Evolutionary conservation across 2,797 vertebrate species (phyloP).

Genomic region (Chaetophractus vellerosus): DNA sequence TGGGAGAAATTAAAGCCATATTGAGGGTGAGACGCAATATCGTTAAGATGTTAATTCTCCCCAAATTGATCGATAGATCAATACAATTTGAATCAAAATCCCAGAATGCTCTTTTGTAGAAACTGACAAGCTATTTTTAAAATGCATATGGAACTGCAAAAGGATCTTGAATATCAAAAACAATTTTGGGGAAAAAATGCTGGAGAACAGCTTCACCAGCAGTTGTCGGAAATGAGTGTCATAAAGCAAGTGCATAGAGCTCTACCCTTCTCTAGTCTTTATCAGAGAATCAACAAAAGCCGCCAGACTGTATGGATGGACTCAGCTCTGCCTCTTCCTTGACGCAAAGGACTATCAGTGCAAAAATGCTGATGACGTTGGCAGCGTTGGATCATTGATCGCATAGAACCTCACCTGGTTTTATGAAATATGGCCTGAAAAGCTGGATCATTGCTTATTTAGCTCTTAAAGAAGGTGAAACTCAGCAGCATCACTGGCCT

Average conservation of each 20-base stretch:
- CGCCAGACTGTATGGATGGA: not conserved
- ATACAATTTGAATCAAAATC: not conserved
- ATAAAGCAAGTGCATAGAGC: not conserved
- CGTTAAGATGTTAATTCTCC: not conserved
- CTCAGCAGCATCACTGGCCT: not conserved
- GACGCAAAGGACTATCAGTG: too few relatives aligned
- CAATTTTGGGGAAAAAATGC: not conserved
- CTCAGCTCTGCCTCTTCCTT: not conserved
- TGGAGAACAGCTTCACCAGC: not conserved
- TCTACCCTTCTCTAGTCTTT: not conserved
- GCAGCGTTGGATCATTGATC: not conserved
- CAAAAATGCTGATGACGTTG: not conserved
- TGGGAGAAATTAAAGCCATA: not conserved
- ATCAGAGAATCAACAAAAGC: not conserved
- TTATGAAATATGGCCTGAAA: not conserved
- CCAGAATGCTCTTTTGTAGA: too few relatives aligned
- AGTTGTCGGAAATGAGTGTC: not conserved
- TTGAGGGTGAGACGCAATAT: not conserved
- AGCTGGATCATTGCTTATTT: not conserved
- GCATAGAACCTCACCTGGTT: not conserved
- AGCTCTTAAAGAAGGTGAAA: not conserved
- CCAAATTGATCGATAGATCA: not conserved
- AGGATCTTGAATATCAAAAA: not conserved
- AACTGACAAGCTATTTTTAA: not conserved
- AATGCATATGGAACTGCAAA: not conserved